phyloP scores from a whole-genome alignment of 2,113 vertebrate genomes.

The Neotoma lepida region DNA sequence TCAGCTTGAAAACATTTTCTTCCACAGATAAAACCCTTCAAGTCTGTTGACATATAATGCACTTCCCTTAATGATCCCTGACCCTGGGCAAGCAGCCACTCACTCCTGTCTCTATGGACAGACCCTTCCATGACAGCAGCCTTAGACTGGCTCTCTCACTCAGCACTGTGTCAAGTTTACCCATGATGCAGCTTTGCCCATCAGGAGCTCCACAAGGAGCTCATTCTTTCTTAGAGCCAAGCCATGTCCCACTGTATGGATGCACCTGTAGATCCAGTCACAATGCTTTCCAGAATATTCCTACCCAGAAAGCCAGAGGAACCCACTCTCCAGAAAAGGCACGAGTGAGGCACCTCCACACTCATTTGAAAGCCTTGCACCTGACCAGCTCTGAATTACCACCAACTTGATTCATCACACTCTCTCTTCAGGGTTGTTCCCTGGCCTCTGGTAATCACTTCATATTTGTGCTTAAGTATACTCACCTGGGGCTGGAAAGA shows the following conservation, averaged over 20 bases:
- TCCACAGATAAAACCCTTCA: background rate
- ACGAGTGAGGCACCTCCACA: background rate
- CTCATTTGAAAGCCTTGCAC: background rate
- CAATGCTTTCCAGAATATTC: background rate
- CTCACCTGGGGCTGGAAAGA: background rate
- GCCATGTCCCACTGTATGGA: background rate
- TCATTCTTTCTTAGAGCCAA: background rate
- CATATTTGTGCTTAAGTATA: background rate
- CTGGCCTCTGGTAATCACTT: background rate
- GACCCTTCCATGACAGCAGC: background rate
- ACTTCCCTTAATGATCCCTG: background rate
- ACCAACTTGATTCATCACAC: background rate
- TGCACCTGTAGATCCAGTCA: background rate
- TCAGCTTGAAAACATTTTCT: background rate
- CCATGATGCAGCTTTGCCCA: accelerated
- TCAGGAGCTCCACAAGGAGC: background rate
- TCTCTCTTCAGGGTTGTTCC: background rate
- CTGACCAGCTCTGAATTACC: too few relatives aligned
- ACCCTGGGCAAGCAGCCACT: background rate
- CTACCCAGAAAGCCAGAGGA: background rate
- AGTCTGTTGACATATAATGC: background rate
- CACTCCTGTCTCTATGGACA: background rate
- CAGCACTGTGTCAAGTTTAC: background rate
- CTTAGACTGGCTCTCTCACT: background rate
- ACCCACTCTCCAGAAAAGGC: background rate